These are phyloP conservation scores for Volucella zonaria DNA, from an alignment of 2,888 invertebrate genomes.

Conservation along the genomic window DNA sequence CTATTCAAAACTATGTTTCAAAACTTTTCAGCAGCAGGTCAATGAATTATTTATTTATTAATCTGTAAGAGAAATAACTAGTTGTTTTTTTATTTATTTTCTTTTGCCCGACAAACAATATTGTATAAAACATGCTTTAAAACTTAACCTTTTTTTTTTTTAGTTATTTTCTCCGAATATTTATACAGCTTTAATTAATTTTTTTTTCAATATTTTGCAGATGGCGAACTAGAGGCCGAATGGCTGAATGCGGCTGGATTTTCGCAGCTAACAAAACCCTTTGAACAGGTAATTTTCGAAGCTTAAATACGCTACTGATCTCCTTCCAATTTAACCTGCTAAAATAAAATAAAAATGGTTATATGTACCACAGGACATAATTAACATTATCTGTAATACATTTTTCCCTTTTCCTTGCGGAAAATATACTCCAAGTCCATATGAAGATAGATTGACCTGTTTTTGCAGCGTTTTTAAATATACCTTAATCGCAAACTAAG, in stretches of 20 bases:
- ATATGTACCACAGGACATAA: no score
- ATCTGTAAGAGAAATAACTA: no score
- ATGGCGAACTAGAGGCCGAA: conserved; percentile 84
- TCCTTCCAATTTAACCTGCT: not conserved
- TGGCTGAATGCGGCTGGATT: conserved; percentile 85
- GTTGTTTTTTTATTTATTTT: no score
- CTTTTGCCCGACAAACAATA: no score
- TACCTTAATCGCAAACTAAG: conserved; percentile 18
- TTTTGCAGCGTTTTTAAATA: conserved; percentile 29
- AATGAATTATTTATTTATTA: no score
- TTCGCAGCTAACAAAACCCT: conserved; percentile 83
- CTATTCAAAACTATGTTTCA: no score
- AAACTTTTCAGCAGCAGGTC: no score
- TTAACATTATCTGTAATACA: no score
- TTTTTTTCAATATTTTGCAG: conserved; percentile 77
- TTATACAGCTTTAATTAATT: conserved; percentile 14
- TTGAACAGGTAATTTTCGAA: conserved; percentile 80
- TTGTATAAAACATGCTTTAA: no score
- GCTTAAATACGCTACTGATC: not conserved
- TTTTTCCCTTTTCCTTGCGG: conserved; percentile 4
- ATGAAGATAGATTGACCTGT: conserved; percentile 49
- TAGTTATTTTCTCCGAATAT: not conserved
- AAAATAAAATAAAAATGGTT: no score
- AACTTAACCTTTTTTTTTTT: not conserved
- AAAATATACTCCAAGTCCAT: conserved; percentile 33